Percentiles rank a stretch among this genome's conserved stretches.
These are phyloP conservation scores for Athalia circularis DNA, from an alignment of 2,888 invertebrate genomes.

Conservation along the genomic window DNA sequence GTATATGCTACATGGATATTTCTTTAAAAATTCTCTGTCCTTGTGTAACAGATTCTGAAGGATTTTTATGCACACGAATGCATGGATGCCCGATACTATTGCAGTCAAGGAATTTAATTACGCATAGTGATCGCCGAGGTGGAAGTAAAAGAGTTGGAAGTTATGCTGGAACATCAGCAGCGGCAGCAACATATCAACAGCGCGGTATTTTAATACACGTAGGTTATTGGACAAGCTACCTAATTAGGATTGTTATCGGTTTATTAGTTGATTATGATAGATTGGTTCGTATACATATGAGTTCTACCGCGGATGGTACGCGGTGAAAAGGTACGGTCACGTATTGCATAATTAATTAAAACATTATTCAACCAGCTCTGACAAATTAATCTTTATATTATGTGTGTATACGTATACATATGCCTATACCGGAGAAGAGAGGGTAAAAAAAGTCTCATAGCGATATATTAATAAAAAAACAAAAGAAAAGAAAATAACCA, in stretches of 20 bases:
- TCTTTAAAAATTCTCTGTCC: too few species aligned
- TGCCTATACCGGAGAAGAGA: not conserved
- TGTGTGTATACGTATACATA: not conserved
- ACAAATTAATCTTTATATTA: conserved; percentile 17
- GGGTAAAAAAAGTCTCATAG: too few species aligned
- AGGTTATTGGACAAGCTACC: conserved; percentile 45
- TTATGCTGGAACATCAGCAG: conserved; percentile 10
- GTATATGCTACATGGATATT: too few species aligned
- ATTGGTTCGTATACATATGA: conserved; percentile 49
- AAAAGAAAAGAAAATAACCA: too few species aligned
- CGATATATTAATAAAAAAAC: too few species aligned
- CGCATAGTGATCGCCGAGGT: not conserved
- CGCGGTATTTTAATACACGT: not conserved
- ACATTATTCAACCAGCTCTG: conserved; percentile 14
- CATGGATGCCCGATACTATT: not conserved
- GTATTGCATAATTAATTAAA: conserved; percentile 47
- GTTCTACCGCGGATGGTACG: not conserved
- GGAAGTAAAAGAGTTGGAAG: not conserved
- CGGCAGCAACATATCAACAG: not conserved
- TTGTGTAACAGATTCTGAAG: too few species aligned
- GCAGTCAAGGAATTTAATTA: conserved; percentile 28
- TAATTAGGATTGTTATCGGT: conserved; percentile 63
- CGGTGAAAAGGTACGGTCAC: conserved; percentile 36
- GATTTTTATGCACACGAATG: conserved; percentile 1
- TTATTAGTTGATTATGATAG: conserved; percentile 60